phyloP scores from a whole-genome alignment of 2,888 invertebrate genomes.

The Pristionchus entomophagus region DNA sequence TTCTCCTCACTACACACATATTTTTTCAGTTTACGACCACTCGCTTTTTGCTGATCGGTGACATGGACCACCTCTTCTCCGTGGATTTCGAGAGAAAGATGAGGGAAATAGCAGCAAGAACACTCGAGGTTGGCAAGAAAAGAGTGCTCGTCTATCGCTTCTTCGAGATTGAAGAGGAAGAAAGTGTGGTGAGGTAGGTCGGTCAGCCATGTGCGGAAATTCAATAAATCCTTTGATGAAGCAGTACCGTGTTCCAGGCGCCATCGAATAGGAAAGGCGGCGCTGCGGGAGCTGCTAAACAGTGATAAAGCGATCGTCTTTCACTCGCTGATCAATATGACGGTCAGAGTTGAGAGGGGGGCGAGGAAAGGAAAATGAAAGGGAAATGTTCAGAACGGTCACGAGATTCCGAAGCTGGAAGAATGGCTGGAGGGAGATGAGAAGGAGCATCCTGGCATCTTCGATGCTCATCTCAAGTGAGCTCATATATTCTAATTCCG shows the following conservation, averaged over 20 bases:
- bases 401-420: conserved; percentile 1
- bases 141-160: conserved; percentile 56
- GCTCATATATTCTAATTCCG: no score
- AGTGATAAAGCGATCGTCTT: conserved; percentile 52
- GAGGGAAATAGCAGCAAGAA: conserved; percentile 47
- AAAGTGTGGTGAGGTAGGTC: neutral
- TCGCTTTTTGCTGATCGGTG: conserved; percentile 56
- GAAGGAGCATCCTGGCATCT: neutral
- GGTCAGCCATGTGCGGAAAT: no score
- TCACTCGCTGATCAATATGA: conserved; percentile 47
- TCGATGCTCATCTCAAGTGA: neutral
- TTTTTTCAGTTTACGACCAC: conserved; percentile 49
- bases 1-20: no score
- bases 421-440: neutral
- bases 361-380: no score
- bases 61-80: conserved; percentile 58
- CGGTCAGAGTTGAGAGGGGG: no score
- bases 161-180: conserved; percentile 54
- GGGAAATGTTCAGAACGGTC: neutral
- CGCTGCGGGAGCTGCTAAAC: conserved; percentile 49
- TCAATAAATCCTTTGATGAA: no score
- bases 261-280: conserved; percentile 50
- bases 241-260: neutral
- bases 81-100: conserved; percentile 52
- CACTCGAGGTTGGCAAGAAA: conserved; percentile 50